Percentiles rank a stretch among this genome's conserved stretches.
Conservation (phyloP, 2,113 vertebrate species). For the Aspidoscelis tigris region DNA sequence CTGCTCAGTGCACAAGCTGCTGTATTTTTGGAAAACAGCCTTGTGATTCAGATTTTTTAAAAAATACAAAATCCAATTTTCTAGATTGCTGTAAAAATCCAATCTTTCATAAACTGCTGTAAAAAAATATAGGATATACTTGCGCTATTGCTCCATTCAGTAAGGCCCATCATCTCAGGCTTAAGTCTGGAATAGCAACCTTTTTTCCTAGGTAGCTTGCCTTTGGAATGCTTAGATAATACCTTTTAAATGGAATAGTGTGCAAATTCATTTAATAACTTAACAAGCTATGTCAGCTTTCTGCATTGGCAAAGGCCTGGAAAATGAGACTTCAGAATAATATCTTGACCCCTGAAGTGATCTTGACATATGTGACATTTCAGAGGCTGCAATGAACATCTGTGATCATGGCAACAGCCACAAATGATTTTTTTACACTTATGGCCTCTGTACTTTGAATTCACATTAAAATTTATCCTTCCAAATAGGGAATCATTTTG, state of each 20-base stretch:
- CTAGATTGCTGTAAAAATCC: neutral
- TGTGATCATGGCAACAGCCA: too few species aligned
- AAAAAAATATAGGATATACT: slow-evolving; percentile 60
- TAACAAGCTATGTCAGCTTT: neutral
- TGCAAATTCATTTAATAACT: neutral
- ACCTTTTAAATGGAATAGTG: slow-evolving; percentile 1
- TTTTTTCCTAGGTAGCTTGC: slow-evolving; percentile 51
- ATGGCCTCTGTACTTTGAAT: too few species aligned
- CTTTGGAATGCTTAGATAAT: neutral
- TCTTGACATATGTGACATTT: neutral
- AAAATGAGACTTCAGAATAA: too few species aligned
- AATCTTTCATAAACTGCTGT: neutral
- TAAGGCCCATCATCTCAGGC: slow-evolving; percentile 29
- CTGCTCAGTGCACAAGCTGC: neutral
- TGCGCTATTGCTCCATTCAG: slow-evolving; percentile 18
- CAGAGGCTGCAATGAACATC: neutral
- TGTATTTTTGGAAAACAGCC: neutral
- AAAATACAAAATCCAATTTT: neutral
- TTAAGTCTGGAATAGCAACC: slow-evolving; percentile 42
- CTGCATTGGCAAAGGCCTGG: neutral
- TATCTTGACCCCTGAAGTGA: neutral
- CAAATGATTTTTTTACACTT: neutral
- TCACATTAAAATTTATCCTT: too few species aligned
- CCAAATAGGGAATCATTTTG: too few species aligned
- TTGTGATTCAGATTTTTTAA: neutral